These are phyloP conservation scores for Chauna torquata DNA, from an alignment of 2,113 vertebrate species.

Conservation along the genomic window DNA sequence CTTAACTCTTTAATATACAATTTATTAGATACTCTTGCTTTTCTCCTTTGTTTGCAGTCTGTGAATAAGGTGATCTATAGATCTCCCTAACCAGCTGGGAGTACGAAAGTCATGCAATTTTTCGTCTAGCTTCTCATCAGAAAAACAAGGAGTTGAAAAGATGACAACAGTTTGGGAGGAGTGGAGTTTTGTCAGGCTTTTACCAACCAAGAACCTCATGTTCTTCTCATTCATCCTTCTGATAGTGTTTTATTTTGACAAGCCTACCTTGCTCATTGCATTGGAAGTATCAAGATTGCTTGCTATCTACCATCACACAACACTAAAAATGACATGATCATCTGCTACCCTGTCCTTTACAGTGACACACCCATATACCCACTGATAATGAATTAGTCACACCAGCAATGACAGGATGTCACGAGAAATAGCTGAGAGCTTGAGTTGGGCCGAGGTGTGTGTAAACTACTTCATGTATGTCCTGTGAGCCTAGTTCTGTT, in stretches of 20 bases:
- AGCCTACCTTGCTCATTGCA: background rate
- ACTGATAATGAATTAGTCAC: background rate
- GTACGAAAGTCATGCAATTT: background rate
- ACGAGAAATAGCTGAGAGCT: background rate
- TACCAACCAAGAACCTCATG: background rate
- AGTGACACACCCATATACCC: background rate
- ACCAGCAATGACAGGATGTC: background rate
- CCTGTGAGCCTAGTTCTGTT: background rate
- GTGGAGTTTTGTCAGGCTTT: background rate
- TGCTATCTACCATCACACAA: background rate
- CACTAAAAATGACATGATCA: background rate
- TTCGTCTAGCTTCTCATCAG: background rate
- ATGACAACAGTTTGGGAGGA: background rate
- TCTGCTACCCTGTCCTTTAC: background rate
- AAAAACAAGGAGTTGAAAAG: background rate
- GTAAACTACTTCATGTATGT: background rate
- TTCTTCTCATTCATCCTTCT: background rate
- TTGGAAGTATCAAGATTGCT: background rate
- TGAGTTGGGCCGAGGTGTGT: background rate
- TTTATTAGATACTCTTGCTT: background rate
- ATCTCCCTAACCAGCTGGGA: background rate
- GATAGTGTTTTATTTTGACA: background rate
- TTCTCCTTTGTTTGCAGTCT: background rate
- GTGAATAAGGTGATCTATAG: background rate
- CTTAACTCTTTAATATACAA: constrained; percentile 41